phyloP scores from a whole-genome alignment of 1,140 invertebrate genomes.

The Euglossa dilemma region DNA sequence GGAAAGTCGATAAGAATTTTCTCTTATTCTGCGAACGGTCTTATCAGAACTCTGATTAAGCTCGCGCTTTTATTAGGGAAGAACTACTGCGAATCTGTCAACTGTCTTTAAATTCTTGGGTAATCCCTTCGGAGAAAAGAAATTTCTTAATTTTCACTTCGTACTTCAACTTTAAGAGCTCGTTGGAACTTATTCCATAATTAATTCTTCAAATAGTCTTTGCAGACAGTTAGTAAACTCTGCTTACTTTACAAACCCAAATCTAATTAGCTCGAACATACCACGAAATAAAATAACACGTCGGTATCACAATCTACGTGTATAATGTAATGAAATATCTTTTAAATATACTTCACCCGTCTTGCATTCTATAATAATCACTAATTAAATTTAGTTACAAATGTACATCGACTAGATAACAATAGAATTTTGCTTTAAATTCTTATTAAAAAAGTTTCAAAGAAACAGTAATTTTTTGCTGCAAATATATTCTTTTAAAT shows the following conservation, averaged over 20 bases:
- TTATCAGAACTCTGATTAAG: slow-evolving; percentile 27
- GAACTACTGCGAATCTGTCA: slow-evolving; percentile 29
- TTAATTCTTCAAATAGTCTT: not conserved
- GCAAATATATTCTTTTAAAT: no score
- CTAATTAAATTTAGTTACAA: no score
- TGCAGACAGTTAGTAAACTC: not conserved
- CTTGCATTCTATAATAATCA: no score
- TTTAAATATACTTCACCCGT: no score
- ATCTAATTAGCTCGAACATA: not conserved
- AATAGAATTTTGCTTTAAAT: no score
- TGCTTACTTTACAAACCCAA: not conserved
- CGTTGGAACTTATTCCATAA: not conserved
- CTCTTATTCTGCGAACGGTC: slow-evolving; percentile 3
- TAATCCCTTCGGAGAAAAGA: not conserved
- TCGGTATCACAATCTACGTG: not conserved
- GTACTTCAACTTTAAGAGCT: not conserved
- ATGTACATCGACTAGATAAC: no score
- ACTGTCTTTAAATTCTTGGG: slow-evolving; percentile 13
- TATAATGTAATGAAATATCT: not conserved
- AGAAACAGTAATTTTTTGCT: no score
- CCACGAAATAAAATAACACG: not conserved
- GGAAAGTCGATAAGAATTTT: not conserved
- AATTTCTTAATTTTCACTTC: slow-evolving; percentile 24
- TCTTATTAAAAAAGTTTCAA: no score
- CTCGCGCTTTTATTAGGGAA: slow-evolving; percentile 15